Conservation (phyloP, 1,140 invertebrate species). For the Brachionus angularis region DNA sequence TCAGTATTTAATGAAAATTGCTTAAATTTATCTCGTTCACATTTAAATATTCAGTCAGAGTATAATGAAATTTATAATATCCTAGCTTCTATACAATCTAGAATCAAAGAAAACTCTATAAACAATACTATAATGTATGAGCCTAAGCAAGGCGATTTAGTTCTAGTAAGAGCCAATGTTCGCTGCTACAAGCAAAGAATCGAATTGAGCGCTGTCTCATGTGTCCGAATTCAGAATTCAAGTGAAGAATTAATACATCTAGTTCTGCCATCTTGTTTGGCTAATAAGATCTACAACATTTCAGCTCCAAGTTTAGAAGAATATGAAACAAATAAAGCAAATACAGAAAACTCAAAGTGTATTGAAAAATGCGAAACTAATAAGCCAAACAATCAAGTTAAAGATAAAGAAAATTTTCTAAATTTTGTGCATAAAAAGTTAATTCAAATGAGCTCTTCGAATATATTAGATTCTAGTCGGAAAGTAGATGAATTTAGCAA, state of each 20-base stretch:
- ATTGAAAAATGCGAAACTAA: background rate
- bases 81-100: background rate
- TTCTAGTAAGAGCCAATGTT: background rate
- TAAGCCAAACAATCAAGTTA: background rate
- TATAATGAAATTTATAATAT: background rate
- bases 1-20: conserved; percentile 8
- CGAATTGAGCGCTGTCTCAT: conserved; percentile 23
- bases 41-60: background rate
- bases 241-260: conserved; percentile 24
- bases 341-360: background rate
- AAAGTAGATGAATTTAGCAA: background rate
- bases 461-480: conserved; percentile 12
- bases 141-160: conserved; percentile 29
- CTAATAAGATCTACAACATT: conserved; percentile 8
- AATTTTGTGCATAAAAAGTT: conserved; percentile 17
- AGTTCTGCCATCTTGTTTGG: background rate
- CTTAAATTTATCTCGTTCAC: background rate
- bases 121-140: conserved; percentile 21
- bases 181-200: background rate
- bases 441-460: conserved; percentile 9
- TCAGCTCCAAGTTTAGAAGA: background rate
- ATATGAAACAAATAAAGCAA: background rate
- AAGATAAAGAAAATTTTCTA: conserved; percentile 22
- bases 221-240: conserved; percentile 15
- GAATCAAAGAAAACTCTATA: conserved; percentile 2